Evolutionary conservation across 2,113 vertebrate genomes (phyloP), one percentile per base, ranked within the genome.

Genomic region (Lathamus discolor): DNA sequence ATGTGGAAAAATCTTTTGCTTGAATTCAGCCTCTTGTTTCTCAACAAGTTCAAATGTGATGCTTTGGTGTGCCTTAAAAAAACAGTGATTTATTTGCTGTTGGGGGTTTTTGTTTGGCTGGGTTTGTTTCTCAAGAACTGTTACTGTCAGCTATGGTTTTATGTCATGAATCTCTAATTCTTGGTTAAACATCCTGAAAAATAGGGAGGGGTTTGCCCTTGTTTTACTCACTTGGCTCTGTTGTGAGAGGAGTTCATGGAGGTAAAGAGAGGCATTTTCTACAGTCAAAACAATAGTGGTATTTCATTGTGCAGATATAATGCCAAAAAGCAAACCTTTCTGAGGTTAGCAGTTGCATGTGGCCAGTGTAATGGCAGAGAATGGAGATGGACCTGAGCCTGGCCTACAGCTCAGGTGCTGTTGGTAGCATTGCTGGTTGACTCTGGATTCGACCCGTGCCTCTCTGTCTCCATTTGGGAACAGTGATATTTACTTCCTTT

Each of bases 381-480:
- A 33, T 41, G 73, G 48, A 61, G 33, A 7, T 0, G 3, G 44
- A 46, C 18, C 55, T 0, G 0, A 31, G 20, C 8, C 44, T 75
- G 66, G 33, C 1, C 35, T 18, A 35, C 2, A 9, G 37, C 48
- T 59, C 39, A 13, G 64, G 17, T 78, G 77, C 31, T 90, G 39
- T 11, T 62, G 48, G 74, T 6, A 41, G 25, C 52, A 74, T 67
- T 93, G 54, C 12, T 78, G 43, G 28, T 33, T 73, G 73, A 33
- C 66, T 77, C 59, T 69, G 49, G 35, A 22, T 39, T n/a, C 3
- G 2, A 62, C 57, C 33, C 4, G 4, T 35, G 17, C 39, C 37
- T 67, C 62, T 18, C 3, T 48, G 46, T 4, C 29, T 28, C 51
- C 48, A 18, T 7, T 27, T 14, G 15, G 41, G 29, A 55, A 28